Conservation (phyloP, 2,113 vertebrate genomes). For the Todiramphus chloris region DNA sequence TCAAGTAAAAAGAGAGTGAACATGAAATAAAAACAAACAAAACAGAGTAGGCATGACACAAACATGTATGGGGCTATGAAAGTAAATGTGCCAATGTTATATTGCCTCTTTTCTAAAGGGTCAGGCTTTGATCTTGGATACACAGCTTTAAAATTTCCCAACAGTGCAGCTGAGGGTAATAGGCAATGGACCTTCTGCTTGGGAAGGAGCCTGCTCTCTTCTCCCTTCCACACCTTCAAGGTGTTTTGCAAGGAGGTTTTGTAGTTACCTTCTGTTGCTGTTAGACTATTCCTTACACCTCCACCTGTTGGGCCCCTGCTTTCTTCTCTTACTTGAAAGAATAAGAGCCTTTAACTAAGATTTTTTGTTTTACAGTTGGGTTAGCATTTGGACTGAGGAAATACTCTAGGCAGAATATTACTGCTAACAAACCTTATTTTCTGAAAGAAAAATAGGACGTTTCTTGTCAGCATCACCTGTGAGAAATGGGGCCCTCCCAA, state of each 20-base stretch:
- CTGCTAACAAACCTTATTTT: not conserved
- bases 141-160: not conserved
- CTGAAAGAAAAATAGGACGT: not conserved
- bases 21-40: not conserved
- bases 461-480: slow-evolving; percentile 12
- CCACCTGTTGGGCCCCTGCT: not conserved
- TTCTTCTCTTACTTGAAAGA: not conserved
- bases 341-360: not conserved
- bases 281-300: not conserved
- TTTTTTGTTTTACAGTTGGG: not conserved
- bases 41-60: not conserved
- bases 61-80: not conserved
- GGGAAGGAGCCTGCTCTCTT: not conserved
- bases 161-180: not conserved
- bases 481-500: slow-evolving; percentile 29
- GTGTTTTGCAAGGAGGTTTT: not conserved
- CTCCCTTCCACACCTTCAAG: not conserved
- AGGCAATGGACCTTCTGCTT: not conserved
- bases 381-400: not conserved
- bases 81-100: not conserved
- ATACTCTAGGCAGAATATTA: not conserved
- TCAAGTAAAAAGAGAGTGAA: not conserved
- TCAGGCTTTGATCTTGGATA: not conserved
- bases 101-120: not conserved
- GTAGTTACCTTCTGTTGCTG: not conserved